Percentiles rank a stretch among this genome's conserved stretches.
Conservation (phyloP, 2,888 invertebrate genomes). For the Cancer borealis region DNA sequence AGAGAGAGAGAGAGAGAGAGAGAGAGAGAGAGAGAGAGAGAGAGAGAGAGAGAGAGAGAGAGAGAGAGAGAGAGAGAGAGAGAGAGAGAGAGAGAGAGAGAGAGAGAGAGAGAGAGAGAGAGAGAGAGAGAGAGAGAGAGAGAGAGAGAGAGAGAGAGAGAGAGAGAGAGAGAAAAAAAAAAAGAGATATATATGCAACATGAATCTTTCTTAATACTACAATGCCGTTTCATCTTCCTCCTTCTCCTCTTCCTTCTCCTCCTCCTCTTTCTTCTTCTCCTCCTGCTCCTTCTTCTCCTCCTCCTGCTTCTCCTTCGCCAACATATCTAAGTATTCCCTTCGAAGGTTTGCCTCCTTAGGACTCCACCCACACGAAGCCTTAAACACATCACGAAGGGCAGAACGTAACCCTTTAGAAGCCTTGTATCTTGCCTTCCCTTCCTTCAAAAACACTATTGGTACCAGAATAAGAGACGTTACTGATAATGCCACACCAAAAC, state of each 20-base stretch:
- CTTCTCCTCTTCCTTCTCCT: neutral
- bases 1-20: no score
- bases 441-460: conserved; percentile 26
- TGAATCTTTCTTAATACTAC: no score
- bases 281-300: neutral
- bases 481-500: neutral
- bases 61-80: conserved; percentile 16
- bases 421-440: neutral
- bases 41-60: neutral
- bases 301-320: neutral
- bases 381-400: neutral
- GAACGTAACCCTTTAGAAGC: neutral
- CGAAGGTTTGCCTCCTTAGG: conserved; percentile 37
- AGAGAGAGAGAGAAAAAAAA: no score
- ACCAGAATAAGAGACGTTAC: neutral
- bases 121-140: no score
- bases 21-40: neutral
- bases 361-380: conserved; percentile 23
- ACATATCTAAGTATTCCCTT: neutral
- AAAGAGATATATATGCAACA: no score
- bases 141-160: no score
- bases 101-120: no score
- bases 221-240: no score
- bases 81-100: no score
- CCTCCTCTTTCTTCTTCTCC: neutral